Evolutionary conservation across 2,888 invertebrate genomes (phyloP).

Genomic region (Pharmacophagus antenor): DNA sequence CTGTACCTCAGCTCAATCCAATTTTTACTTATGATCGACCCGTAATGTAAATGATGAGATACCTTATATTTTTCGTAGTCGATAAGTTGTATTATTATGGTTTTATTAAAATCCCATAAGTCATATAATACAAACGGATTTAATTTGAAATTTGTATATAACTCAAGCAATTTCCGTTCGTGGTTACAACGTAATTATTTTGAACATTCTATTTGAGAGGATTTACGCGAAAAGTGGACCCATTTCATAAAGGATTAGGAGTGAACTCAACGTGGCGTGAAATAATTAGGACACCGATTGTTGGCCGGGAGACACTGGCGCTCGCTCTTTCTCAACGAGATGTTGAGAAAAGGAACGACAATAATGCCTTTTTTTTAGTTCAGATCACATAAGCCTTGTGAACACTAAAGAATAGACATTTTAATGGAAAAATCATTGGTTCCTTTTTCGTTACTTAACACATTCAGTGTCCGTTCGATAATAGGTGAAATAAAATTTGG

Average conservation of each 20-base stretch:
- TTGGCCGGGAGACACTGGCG: not conserved
- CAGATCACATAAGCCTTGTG: not conserved
- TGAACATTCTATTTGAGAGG: not conserved
- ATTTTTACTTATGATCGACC: too few species aligned
- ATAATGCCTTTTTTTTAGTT: not conserved
- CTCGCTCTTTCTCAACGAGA: not conserved
- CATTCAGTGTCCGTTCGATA: too few species aligned
- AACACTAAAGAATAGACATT: not conserved
- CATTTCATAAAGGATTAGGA: not conserved
- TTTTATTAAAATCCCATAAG: too few species aligned
- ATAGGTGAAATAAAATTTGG: too few species aligned
- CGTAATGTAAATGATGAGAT: too few species aligned
- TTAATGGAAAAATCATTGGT: too few species aligned
- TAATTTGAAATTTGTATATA: not conserved
- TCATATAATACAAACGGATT: too few species aligned
- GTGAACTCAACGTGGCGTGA: not conserved
- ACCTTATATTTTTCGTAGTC: too few species aligned
- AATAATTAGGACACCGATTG: not conserved
- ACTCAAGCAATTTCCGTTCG: not conserved
- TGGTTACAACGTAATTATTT: not conserved
- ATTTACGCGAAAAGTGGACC: not conserved
- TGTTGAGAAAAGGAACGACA: not conserved
- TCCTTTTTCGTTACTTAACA: too few species aligned
- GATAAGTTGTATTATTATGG: too few species aligned
- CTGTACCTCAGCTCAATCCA: too few species aligned